Base-by-base conservation (phyloP, 2,797 vertebrate species). In the Pyrrhura leucotis region DNA sequence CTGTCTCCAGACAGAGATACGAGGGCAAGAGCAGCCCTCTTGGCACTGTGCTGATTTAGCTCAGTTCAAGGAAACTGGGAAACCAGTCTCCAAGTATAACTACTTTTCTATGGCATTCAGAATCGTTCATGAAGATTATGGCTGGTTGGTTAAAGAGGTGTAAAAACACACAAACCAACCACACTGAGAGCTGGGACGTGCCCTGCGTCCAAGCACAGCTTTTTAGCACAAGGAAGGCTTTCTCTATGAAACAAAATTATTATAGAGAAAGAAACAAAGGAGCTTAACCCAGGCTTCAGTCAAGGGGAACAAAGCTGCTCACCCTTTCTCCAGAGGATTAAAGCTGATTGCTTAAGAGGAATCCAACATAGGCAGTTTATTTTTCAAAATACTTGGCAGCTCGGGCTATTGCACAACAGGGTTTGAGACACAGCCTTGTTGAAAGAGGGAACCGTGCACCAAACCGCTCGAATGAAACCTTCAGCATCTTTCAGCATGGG, bases 311-410 rank as follows among this genome's bases (percentile, higher is more conserved):
- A 95, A 90, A 94, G 59, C 87, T 91, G 50, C 39, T 92, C 95
- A 88, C 82, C 63, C 89, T 67, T 84, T 73, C 94, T 92, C 85
- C 82, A 92, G 91, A 33, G 80, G 80, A 93, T 82, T 96, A 90
- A 91, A 95, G 69, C 66, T 94, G 89, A 90, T 97, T 96, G 91
- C 91, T 86, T 96, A 95, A 97, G 84, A 93, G 92, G 85, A 95
- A 85, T 94, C 82, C 93, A 91, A 94, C 92, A 86, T 67, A 79
- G 94, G 86, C 92, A 79, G 95, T 94, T 96, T 90, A 82, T 93
- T 95, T 96, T 94, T 95, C 95, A 96, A 94, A 93, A 86, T 22
- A 92, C 44, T 92, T 96, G 96, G 95, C 96, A 95, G 72, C 78
- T 58, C 18, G 15, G 76, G 59, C 72, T 89, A 65, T 96, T 93